Conservation (phyloP, 2,113 vertebrate genomes). For the Percopsis transmontana region DNA sequence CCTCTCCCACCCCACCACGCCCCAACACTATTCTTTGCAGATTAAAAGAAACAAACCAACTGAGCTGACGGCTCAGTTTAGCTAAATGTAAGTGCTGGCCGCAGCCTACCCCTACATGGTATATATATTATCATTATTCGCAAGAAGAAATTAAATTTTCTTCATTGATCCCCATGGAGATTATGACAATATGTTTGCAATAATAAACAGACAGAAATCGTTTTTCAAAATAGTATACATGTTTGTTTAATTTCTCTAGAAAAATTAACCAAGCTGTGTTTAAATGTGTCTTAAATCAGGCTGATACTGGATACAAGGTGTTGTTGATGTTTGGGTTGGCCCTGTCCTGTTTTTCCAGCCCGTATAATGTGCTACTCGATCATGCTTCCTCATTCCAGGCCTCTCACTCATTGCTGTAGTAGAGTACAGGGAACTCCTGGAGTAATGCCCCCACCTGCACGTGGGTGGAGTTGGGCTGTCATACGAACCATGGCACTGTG, state of each 20-base stretch:
- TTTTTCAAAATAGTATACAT: too few relatives aligned
- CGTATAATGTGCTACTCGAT: background rate
- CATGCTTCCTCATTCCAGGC: slow-evolving; percentile 18
- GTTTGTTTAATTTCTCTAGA: too few relatives aligned
- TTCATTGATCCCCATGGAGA: too few relatives aligned
- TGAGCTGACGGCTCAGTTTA: slow-evolving; percentile 48
- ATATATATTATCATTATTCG: background rate
- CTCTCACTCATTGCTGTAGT: background rate
- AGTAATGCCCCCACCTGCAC: background rate
- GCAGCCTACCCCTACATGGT: background rate
- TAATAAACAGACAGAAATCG: too few relatives aligned
- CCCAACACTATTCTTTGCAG: slow-evolving; percentile 39
- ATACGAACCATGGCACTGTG: background rate
- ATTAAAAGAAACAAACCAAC: slow-evolving; percentile 61
- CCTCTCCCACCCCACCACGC: background rate
- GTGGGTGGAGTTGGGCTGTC: background rate
- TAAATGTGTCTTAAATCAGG: slow-evolving; percentile 25
- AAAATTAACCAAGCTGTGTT: background rate
- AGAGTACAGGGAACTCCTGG: background rate
- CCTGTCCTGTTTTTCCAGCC: slow-evolving; percentile 8
- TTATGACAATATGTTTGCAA: too few relatives aligned
- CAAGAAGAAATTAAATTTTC: background rate
- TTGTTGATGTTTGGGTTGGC: background rate
- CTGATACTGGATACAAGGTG: background rate
- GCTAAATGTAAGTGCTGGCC: slow-evolving; percentile 31